These are phyloP conservation scores for Tenualosa ilisha DNA, from an alignment of 2,797 vertebrate genomes.

Conservation along the genomic window DNA sequence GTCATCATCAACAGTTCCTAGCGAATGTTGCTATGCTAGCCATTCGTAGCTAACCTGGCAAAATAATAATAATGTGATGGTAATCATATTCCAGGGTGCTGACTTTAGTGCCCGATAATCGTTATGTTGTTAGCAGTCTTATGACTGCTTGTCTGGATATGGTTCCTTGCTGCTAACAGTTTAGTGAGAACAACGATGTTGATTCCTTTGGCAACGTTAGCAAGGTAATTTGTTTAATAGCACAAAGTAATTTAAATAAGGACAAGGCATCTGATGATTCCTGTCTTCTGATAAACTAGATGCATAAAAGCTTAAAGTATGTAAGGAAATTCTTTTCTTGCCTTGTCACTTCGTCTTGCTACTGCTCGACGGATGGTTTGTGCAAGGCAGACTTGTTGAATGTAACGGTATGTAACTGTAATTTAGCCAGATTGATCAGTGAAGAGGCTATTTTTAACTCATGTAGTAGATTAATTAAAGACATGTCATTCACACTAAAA, in stretches of 20 bases:
- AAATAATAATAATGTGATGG: not conserved
- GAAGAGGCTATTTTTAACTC: not conserved
- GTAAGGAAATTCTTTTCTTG: not conserved
- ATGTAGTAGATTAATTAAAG: not conserved
- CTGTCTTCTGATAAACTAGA: not conserved
- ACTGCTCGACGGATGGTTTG: not conserved
- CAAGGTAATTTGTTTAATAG: not conserved
- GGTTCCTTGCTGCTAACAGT: not conserved
- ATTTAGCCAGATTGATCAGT: not conserved
- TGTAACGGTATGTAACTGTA: not conserved
- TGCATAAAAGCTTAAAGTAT: not conserved
- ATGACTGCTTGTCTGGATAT: not conserved
- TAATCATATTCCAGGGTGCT: not conserved
- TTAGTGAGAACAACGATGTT: not conserved
- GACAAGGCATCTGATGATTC: not conserved
- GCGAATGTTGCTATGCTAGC: slow-evolving; percentile 3
- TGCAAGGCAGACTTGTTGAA: not conserved
- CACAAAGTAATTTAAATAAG: not conserved
- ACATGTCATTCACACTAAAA: not conserved
- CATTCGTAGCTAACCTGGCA: not conserved
- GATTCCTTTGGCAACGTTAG: not conserved
- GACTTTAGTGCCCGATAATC: not conserved
- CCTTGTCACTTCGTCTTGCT: not conserved
- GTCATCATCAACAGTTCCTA: slow-evolving; percentile 19
- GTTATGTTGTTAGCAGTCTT: not conserved